These are phyloP conservation scores for Andricus grossulariae DNA, from an alignment of 1,140 invertebrate genomes.

Conservation along the genomic window DNA sequence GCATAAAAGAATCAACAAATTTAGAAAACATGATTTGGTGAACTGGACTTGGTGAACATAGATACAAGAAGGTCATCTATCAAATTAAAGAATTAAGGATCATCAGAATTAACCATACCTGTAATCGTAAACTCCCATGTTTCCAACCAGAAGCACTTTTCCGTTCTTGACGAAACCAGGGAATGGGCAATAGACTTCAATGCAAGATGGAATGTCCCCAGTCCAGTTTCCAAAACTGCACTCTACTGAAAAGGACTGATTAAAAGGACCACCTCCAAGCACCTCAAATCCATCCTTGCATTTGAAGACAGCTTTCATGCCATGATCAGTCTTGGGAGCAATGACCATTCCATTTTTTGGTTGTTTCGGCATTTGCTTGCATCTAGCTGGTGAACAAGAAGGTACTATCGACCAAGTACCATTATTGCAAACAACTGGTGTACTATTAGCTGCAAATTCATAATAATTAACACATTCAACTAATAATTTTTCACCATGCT, in stretches of 20 bases:
- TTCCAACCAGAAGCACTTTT: slow-evolving; percentile 94
- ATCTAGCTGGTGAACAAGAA: slow-evolving; percentile 90
- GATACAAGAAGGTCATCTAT: no score
- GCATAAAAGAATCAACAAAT: neutral
- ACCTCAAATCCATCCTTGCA: slow-evolving; percentile 94
- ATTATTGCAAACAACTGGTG: slow-evolving; percentile 91
- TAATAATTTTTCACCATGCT: slow-evolving; percentile 89
- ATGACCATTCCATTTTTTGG: slow-evolving; percentile 96
- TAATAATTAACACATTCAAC: slow-evolving; percentile 92
- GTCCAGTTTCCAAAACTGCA: slow-evolving; percentile 97
- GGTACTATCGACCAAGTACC: slow-evolving; percentile 97
- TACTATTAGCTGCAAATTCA: slow-evolving; percentile 87
- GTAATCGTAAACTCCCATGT: slow-evolving; percentile 98
- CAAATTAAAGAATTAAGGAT: neutral
- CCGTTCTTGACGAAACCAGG: slow-evolving; percentile 94
- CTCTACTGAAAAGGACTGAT: slow-evolving; percentile 80
- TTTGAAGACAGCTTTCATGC: slow-evolving; percentile 92
- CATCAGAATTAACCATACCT: neutral
- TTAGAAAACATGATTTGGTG: neutral
- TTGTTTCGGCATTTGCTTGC: slow-evolving; percentile 90
- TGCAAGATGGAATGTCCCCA: slow-evolving; percentile 88
- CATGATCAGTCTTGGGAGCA: slow-evolving; percentile 96
- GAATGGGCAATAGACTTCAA: slow-evolving; percentile 95
- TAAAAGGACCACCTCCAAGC: slow-evolving; percentile 78
- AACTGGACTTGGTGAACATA: no score